These are phyloP conservation scores for Lordiphosa collinella DNA, from an alignment of 1,140 invertebrate species.

Conservation along the genomic window DNA sequence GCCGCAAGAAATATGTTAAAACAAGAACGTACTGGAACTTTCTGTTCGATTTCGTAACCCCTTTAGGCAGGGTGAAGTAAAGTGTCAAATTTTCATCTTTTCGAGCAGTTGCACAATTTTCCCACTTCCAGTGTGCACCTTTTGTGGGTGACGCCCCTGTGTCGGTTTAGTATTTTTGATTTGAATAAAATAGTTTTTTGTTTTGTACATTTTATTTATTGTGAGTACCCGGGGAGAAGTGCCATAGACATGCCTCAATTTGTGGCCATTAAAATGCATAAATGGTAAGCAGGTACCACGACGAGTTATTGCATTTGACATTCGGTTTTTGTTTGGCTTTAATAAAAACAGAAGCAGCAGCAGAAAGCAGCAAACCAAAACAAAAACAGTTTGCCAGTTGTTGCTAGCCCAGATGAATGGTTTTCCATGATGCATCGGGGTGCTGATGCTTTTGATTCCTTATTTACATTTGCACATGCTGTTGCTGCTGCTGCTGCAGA, in stretches of 20 bases:
- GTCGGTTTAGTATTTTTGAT: neutral
- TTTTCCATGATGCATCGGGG: conserved; percentile 27
- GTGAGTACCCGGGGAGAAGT: conserved; percentile 1
- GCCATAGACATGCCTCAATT: conserved; percentile 56
- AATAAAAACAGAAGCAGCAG: conserved; percentile 15
- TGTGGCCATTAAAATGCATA: conserved; percentile 74
- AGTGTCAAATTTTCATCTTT: too few relatives aligned
- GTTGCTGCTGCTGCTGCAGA: conserved; percentile 7
- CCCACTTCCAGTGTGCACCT: too few relatives aligned
- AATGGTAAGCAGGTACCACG: conserved; percentile 42
- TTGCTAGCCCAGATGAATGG: conserved; percentile 40
- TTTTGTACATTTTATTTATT: conserved; percentile 8
- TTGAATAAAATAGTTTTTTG: conserved; percentile 23
- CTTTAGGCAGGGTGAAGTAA: too few relatives aligned
- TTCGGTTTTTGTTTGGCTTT: conserved; percentile 21
- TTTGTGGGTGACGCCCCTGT: neutral
- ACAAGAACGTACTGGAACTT: too few relatives aligned
- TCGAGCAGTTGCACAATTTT: too few relatives aligned
- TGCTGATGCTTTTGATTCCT: conserved; percentile 12
- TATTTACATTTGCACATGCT: conserved; percentile 52
- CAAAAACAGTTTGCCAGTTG: neutral
- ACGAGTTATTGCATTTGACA: conserved; percentile 39
- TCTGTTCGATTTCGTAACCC: too few relatives aligned
- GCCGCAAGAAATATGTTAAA: too few relatives aligned
- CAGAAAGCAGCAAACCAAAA: neutral